phyloP scores from a whole-genome alignment of 2,888 invertebrate species.

The Patella ulyssiponensis region DNA sequence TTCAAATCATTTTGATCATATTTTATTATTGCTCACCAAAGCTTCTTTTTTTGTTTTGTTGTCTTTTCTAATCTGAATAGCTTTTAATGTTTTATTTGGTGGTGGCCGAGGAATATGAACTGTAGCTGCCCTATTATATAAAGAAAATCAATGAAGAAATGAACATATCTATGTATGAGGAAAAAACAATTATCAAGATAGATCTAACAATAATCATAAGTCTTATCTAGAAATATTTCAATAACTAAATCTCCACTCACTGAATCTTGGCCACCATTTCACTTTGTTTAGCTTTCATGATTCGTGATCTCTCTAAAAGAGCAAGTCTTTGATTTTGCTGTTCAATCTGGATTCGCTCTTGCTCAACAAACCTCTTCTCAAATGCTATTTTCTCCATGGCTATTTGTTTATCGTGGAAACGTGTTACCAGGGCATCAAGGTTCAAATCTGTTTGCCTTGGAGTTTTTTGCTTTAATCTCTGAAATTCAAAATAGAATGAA shows the following conservation, averaged over 20 bases:
- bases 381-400: constrained; percentile 68
- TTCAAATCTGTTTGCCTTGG: constrained; percentile 71
- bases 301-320: constrained; percentile 61
- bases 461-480: constrained; percentile 70
- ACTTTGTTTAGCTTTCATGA: constrained; percentile 62
- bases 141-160: not conserved
- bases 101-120: constrained; percentile 71
- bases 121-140: constrained; percentile 66
- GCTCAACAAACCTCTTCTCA: constrained; percentile 64
- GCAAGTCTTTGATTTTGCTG: constrained; percentile 62
- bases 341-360: constrained; percentile 59
- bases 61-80: constrained; percentile 55
- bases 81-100: constrained; percentile 60
- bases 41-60: constrained; percentile 53
- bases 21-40: no score
- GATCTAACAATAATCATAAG: no score
- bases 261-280: constrained; percentile 71
- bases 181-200: no score
- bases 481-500: constrained; percentile 23
- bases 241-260: constrained; percentile 52
- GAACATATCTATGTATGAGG: no score
- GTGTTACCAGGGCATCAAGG: constrained; percentile 62
- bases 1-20: no score
- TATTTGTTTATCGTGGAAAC: constrained; percentile 70
- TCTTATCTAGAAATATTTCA: no score